A percentile compares a stretch with the other conserved stretches of the same genome.
These are phyloP conservation scores for Poeciliopsis prolifica DNA, from an alignment of 2,113 vertebrate genomes.

Conservation along the genomic window DNA sequence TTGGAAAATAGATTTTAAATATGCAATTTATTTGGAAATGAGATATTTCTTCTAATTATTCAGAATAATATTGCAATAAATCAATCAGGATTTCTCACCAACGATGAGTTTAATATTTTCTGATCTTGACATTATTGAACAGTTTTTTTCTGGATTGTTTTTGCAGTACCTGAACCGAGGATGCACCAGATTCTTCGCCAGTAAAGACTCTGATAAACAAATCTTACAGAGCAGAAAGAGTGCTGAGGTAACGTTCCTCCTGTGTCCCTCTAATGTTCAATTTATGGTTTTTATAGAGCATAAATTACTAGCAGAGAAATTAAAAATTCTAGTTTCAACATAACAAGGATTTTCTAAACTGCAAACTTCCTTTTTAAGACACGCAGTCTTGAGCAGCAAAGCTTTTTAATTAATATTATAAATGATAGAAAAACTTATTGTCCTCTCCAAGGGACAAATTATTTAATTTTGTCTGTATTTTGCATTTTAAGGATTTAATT, in stretches of 20 bases:
- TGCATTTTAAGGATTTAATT: too few relatives aligned
- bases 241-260: slow-evolving; percentile 85
- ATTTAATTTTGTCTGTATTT: too few relatives aligned
- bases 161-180: slow-evolving; percentile 95
- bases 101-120: slow-evolving; percentile 1
- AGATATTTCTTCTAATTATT: slow-evolving; percentile 33
- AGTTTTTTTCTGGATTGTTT: slow-evolving; percentile 21
- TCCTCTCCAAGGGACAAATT: too few relatives aligned
- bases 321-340: neutral
- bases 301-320: too few relatives aligned
- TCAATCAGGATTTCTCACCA: slow-evolving; percentile 21
- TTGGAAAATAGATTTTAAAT: too few relatives aligned
- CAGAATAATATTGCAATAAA: slow-evolving; percentile 40
- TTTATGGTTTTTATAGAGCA: too few relatives aligned
- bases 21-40: too few relatives aligned
- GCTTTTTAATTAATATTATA: too few relatives aligned
- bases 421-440: too few relatives aligned
- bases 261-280: neutral
- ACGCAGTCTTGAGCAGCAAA: too few relatives aligned
- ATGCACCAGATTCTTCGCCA: slow-evolving; percentile 95
- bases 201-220: slow-evolving; percentile 93
- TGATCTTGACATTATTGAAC: slow-evolving; percentile 25
- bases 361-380: neutral
- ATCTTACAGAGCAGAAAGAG: slow-evolving; percentile 97
- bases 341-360: neutral